These are phyloP conservation scores for Mylabris phalerata DNA, from an alignment of 1,140 invertebrate genomes.

Conservation along the genomic window DNA sequence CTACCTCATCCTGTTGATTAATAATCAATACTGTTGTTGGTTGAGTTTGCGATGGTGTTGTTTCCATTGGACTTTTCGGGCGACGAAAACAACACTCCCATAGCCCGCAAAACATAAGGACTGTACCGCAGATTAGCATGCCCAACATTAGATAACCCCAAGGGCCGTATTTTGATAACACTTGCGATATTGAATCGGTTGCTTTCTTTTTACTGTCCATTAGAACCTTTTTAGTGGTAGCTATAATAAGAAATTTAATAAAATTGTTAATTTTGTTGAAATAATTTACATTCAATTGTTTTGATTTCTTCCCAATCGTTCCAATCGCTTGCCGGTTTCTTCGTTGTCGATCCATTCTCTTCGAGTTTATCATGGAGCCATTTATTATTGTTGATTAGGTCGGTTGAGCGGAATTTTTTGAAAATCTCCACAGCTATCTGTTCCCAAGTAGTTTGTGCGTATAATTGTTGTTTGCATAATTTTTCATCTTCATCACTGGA, in stretches of 20 bases:
- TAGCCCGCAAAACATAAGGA: constrained; percentile 56
- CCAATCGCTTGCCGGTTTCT: constrained; percentile 8
- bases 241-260: constrained; percentile 9
- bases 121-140: constrained; percentile 55
- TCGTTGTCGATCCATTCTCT: constrained; percentile 4
- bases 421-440: constrained; percentile 22
- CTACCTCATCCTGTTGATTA: constrained; percentile 17
- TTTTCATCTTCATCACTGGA: constrained; percentile 46
- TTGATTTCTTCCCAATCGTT: constrained; percentile 10
- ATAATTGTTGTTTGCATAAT: constrained; percentile 40
- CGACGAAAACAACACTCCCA: constrained; percentile 47
- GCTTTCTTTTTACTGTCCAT: constrained; percentile 17
- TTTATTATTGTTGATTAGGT: constrained; percentile 13
- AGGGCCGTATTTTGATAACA: constrained; percentile 54
- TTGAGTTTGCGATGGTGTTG: constrained; percentile 12
- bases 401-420: constrained; percentile 23
- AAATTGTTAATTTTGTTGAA: too few relatives aligned
- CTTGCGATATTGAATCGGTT: constrained; percentile 40
- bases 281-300: constrained; percentile 12
- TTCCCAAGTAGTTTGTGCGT: constrained; percentile 21
- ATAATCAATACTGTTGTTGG: constrained; percentile 31
- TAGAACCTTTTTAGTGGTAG: constrained; percentile 18
- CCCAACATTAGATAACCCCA: constrained; percentile 60
- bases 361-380: constrained; percentile 13
- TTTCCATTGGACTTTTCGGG: constrained; percentile 37